Evolutionary conservation across 1,140 invertebrate genomes (phyloP), one percentile per base, ranked within the genome.

Genomic region (Tetramorium alpestre): DNA sequence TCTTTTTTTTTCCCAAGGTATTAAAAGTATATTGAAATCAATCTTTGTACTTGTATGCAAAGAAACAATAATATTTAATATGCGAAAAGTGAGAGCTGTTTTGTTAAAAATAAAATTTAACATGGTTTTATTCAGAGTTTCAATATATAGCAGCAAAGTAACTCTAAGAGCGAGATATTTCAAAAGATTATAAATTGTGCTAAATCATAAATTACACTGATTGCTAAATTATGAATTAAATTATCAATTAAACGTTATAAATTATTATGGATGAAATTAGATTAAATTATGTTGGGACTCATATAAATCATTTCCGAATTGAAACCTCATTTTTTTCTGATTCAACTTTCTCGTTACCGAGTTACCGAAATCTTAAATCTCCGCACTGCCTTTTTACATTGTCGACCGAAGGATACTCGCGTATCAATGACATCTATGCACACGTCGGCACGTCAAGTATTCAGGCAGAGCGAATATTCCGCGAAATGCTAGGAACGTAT

Each of bases 401-500:
- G 13, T 38, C 18, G 54, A 62, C 54, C 56, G 8, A 73, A 73
- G 78, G 80, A 73, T 62, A 82, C 51, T 75, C 41, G 41, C 54
- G 41, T 84, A 84, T 84, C 80, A 84, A 62, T 72, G 80, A 84
- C 69, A 75, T 73, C 69, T 75, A 84, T 82, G 70, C 54, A 60
- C 78, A 76, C 76, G 78, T 88, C 77, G 70, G 38, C 62, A 85
- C 41, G 70, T 77, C 38, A 67, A 76, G 72, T 69, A 85, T 85
- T 58, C 60, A 75, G 60, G 62, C 60, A 72, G 38, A 44, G 62
- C 67, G 80, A 80, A 67, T 89, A 89, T 88, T 85, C 62, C 65
- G 54, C 80, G 54, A 84, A 84, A 84, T 84, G 69, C 80, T 56
- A 84, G 80, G 69, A 84, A 84, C 80, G 80, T 84, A 84, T 56